phyloP scores from a whole-genome alignment of 2,797 vertebrate species.

The Sebastes diaconus region DNA sequence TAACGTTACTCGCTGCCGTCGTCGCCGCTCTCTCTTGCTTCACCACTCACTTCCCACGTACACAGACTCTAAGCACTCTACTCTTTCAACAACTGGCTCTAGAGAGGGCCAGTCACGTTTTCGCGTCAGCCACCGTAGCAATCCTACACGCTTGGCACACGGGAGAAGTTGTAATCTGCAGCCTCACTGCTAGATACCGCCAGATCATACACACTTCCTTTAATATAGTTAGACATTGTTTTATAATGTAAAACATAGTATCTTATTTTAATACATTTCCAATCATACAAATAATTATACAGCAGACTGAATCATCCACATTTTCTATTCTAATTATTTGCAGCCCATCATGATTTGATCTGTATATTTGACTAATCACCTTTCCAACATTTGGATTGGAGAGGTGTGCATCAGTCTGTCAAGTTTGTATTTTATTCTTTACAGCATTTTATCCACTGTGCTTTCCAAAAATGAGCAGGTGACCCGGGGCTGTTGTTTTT shows the following conservation, averaged over 20 bases:
- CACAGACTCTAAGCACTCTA: too few relatives aligned
- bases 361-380: neutral
- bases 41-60: too few relatives aligned
- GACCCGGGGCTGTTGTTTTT: neutral
- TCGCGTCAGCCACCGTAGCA: too few relatives aligned
- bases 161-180: too few relatives aligned
- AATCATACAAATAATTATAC: neutral
- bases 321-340: neutral
- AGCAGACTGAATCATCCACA: neutral
- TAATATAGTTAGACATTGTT: too few relatives aligned
- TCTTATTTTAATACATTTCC: neutral
- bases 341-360: neutral
- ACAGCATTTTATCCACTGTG: neutral
- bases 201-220: too few relatives aligned
- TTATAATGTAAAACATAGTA: neutral
- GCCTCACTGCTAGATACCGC: too few relatives aligned
- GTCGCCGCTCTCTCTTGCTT: rapidly evolving
- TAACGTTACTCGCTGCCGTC: too few relatives aligned
- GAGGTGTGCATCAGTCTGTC: neutral
- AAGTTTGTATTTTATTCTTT: neutral
- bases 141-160: too few relatives aligned
- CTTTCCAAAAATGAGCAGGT: neutral
- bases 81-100: too few relatives aligned
- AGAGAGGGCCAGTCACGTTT: too few relatives aligned
- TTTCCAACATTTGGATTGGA: neutral